Percentiles rank a stretch among this genome's conserved stretches.
Evolutionary conservation across 2,888 invertebrate species (phyloP).

Genomic region (Trichopria drosophilae): DNA sequence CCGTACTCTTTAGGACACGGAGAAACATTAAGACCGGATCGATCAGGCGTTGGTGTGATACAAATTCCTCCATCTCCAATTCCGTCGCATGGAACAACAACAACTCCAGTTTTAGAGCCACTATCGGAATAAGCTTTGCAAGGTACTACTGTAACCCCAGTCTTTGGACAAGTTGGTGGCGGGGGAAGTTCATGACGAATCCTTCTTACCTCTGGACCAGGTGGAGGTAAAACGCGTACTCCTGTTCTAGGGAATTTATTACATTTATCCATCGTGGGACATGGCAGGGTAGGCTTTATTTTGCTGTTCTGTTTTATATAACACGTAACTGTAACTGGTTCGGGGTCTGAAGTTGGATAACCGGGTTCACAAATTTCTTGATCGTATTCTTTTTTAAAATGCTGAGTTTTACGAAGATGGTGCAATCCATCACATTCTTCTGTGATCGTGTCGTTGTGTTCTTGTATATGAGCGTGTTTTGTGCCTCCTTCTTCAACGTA

Average conservation of each 20-base stretch:
- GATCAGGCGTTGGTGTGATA: slow-evolving; percentile 49
- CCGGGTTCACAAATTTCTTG: slow-evolving; percentile 36
- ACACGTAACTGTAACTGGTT: slow-evolving; percentile 35
- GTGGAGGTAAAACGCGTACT: slow-evolving; percentile 46
- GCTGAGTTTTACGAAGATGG: slow-evolving; percentile 38
- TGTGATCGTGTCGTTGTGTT: slow-evolving; percentile 54
- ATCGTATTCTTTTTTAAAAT: slow-evolving; percentile 43
- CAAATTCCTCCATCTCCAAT: slow-evolving; percentile 48
- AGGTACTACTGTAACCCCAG: slow-evolving; percentile 51
- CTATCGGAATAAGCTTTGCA: slow-evolving; percentile 49
- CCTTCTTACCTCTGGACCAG: slow-evolving; percentile 43
- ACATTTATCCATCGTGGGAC: slow-evolving; percentile 41
- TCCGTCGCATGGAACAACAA: slow-evolving; percentile 51
- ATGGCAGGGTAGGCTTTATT: slow-evolving; percentile 40
- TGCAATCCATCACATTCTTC: slow-evolving; percentile 39
- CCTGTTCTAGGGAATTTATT: slow-evolving; percentile 46
- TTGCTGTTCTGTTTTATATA: slow-evolving; percentile 43
- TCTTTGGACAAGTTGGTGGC: slow-evolving; percentile 44
- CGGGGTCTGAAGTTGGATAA: slow-evolving; percentile 10
- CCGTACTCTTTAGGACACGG: slow-evolving; percentile 45
- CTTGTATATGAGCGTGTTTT: slow-evolving; percentile 35
- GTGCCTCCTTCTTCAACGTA: slow-evolving; percentile 54
- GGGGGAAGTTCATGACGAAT: slow-evolving; percentile 42
- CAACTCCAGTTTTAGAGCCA: slow-evolving; percentile 49
- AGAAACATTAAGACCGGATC: slow-evolving; percentile 51